Conservation (phyloP, 2,797 vertebrate genomes). For the Thripadectes ignobilis region DNA sequence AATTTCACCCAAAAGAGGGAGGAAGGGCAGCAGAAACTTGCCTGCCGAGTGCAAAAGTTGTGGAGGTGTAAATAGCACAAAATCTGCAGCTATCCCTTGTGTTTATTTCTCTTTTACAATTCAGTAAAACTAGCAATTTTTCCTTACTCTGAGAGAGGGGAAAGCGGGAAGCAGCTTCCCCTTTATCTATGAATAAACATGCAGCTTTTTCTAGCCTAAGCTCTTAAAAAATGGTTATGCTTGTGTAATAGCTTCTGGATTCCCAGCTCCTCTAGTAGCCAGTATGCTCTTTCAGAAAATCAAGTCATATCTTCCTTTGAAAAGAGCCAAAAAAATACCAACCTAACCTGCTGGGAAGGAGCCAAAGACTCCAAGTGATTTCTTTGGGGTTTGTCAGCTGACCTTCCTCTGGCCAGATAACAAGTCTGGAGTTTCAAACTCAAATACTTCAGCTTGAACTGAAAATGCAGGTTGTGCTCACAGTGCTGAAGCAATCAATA, state of each 20-base stretch:
- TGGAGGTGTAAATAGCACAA: not conserved
- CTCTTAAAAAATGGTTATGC: not conserved
- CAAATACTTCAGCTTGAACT: not conserved
- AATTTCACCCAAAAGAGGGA: not conserved
- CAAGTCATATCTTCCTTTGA: not conserved
- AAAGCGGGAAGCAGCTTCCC: not conserved
- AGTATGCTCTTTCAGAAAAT: not conserved
- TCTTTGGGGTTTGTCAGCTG: not conserved
- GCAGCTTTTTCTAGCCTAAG: constrained; percentile 38
- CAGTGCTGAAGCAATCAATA: not conserved
- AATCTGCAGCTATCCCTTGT: not conserved
- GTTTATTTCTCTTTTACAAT: constrained; percentile 16
- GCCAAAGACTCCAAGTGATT: not conserved
- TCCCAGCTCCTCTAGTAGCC: constrained; percentile 8
- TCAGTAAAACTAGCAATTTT: not conserved
- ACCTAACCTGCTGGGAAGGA: constrained; percentile 11
- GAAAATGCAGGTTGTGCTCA: not conserved
- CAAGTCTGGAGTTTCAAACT: not conserved
- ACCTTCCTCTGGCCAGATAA: not conserved
- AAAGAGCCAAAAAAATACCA: not conserved
- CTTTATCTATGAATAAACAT: constrained; percentile 47
- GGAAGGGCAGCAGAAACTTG: not conserved
- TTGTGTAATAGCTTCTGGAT: constrained; percentile 39
- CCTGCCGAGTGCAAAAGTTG: not conserved
- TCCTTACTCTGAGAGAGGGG: not conserved